These are phyloP conservation scores for Bucco capensis DNA, from an alignment of 2,113 vertebrate species.

Conservation along the genomic window DNA sequence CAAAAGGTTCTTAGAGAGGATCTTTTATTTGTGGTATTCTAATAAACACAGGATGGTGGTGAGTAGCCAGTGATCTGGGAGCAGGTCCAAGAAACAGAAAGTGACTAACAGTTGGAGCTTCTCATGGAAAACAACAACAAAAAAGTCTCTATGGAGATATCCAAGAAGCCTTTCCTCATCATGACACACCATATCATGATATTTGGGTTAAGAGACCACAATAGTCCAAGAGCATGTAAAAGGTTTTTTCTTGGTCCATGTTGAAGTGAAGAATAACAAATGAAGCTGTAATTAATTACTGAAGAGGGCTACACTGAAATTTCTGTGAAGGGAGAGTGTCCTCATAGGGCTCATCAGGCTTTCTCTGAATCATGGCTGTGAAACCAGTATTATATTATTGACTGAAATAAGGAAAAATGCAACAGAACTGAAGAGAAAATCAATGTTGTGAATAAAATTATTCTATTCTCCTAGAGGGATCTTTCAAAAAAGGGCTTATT, in stretches of 20 bases:
- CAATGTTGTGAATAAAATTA: neutral
- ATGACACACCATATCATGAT: neutral
- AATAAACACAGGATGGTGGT: neutral
- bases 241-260: neutral
- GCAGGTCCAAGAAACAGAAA: neutral
- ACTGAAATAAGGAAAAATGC: neutral
- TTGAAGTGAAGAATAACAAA: neutral
- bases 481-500: neutral
- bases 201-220: neutral
- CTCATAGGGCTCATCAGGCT: neutral
- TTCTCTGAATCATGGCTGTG: neutral
- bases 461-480: neutral
- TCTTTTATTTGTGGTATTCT: neutral
- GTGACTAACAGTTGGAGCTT: neutral
- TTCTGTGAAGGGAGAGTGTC: neutral
- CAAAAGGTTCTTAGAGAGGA: neutral
- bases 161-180: neutral
- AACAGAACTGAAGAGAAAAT: neutral
- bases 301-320: neutral
- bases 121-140: neutral
- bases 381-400: neutral
- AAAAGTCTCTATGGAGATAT: neutral
- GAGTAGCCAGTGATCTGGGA: neutral
- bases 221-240: neutral
- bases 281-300: neutral